Conservation (phyloP, 2,797 vertebrate genomes). For the Cheirogaleus major region DNA sequence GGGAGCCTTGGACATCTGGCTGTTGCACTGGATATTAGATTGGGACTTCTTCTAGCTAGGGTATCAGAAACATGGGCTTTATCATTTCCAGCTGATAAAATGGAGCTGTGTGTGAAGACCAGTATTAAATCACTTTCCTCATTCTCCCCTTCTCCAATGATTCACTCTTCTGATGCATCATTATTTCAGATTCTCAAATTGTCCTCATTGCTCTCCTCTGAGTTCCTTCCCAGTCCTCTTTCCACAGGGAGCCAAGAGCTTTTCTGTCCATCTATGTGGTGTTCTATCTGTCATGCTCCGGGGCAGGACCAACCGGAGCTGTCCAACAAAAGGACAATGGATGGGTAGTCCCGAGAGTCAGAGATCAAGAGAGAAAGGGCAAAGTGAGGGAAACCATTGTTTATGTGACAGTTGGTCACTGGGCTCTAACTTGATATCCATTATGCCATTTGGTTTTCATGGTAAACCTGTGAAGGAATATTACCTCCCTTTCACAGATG, state of each 20-base stretch:
- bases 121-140: neutral
- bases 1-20: neutral
- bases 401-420: neutral
- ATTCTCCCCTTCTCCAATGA: neutral
- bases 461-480: neutral
- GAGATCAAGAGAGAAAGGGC: neutral
- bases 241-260: neutral
- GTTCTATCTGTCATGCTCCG: accelerated
- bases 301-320: neutral
- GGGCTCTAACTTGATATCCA: neutral
- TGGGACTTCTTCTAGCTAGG: neutral
- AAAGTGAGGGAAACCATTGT: neutral
- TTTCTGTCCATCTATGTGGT: neutral
- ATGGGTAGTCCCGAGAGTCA: neutral
- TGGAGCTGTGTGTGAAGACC: neutral
- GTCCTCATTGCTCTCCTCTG: neutral
- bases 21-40: neutral
- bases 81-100: neutral
- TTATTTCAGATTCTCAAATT: neutral
- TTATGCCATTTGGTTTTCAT: neutral
- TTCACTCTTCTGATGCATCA: neutral
- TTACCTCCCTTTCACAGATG: neutral
- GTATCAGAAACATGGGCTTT: neutral
- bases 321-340: neutral
- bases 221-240: neutral